Evolutionary conservation across 2,888 invertebrate genomes (phyloP).

Genomic region (Acrocyrtus sp.): DNA sequence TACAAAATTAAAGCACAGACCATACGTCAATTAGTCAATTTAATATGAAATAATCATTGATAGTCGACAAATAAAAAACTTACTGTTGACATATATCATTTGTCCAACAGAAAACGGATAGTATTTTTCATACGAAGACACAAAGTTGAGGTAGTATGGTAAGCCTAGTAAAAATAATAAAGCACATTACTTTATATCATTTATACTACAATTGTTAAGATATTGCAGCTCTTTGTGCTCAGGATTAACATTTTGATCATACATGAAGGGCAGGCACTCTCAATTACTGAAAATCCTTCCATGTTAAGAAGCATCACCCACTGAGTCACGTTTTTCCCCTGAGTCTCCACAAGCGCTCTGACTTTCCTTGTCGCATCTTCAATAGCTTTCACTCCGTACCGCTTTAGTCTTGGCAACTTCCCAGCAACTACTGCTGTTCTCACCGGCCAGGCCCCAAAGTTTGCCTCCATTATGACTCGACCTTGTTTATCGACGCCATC

Average conservation of each 20-base stretch:
- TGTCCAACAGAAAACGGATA: slow-evolving; percentile 31
- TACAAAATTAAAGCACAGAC: neutral
- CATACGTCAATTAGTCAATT: neutral
- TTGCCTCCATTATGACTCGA: neutral
- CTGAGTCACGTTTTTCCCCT: slow-evolving; percentile 33
- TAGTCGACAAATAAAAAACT: neutral
- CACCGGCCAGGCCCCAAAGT: slow-evolving; percentile 28
- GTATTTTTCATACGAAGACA: slow-evolving; percentile 25
- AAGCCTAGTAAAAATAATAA: slow-evolving; percentile 10
- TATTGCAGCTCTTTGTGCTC: no score
- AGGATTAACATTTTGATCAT: neutral
- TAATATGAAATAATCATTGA: neutral
- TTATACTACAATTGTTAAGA: no score
- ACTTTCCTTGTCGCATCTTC: slow-evolving; percentile 23
- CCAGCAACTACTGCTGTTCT: slow-evolving; percentile 13
- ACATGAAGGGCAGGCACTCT: neutral
- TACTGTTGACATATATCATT: slow-evolving; percentile 34
- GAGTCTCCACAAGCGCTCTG: slow-evolving; percentile 2
- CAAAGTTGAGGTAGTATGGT: slow-evolving; percentile 24
- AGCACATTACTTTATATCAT: no score
- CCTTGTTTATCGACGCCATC: slow-evolving; percentile 8
- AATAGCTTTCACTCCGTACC: slow-evolving; percentile 21
- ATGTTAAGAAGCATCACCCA: slow-evolving; percentile 38
- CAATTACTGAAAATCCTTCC: slow-evolving; percentile 12
- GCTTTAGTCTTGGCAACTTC: slow-evolving; percentile 13